phyloP scores from a whole-genome alignment of 2,113 vertebrate genomes.

The Phaetusa simplex region DNA sequence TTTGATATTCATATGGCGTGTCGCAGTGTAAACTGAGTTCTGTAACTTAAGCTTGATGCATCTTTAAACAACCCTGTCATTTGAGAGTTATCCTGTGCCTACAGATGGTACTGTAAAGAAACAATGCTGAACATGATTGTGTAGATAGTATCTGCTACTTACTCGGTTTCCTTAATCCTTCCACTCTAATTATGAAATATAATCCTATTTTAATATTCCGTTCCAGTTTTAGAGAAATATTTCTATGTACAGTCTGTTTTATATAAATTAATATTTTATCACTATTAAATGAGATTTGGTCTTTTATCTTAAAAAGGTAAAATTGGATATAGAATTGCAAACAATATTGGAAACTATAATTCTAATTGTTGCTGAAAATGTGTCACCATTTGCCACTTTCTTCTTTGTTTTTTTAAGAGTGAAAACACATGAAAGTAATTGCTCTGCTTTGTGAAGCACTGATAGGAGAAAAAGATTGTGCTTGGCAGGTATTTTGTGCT shows the following conservation, averaged over 20 bases:
- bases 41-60: not conserved
- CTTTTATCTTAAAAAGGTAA: not conserved
- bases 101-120: not conserved
- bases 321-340: not conserved
- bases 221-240: not conserved
- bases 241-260: not conserved
- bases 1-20: not conserved
- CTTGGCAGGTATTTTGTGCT: constrained; percentile 31
- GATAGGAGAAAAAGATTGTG: not conserved
- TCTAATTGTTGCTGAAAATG: not conserved
- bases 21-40: not conserved
- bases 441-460: not conserved
- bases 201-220: not conserved
- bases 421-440: not conserved
- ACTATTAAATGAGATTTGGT: not conserved
- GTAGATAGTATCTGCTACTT: not conserved
- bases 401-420: not conserved
- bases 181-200: not conserved
- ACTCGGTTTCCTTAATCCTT: not conserved
- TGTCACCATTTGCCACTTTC: not conserved
- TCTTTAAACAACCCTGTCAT: not conserved
- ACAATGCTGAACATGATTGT: not conserved
- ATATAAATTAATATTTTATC: not conserved
- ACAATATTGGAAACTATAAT: not conserved
- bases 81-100: not conserved